Conservation (phyloP, 1,140 invertebrate genomes). For the Belonocnema kinseyi region DNA sequence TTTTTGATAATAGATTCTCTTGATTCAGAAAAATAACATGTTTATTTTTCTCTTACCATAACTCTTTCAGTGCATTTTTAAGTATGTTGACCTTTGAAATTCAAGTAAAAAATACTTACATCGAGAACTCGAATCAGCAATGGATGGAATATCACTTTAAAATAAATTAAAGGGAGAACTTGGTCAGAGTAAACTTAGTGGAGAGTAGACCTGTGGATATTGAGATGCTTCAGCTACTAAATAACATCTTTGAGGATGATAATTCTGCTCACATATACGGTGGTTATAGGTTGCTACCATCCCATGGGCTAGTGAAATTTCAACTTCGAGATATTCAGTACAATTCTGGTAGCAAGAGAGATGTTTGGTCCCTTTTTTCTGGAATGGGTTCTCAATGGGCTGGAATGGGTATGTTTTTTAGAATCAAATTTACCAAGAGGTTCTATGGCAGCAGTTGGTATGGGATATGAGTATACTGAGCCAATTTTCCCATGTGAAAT, state of each 20-base stretch:
- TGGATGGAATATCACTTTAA: too few species aligned
- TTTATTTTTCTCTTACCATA: too few species aligned
- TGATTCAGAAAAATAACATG: too few species aligned
- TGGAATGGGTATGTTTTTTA: slow-evolving; percentile 79
- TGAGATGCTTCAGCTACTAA: slow-evolving; percentile 73
- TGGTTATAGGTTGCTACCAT: slow-evolving; percentile 64
- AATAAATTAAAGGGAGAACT: too few species aligned
- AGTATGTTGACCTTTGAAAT: too few species aligned
- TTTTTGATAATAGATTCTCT: too few species aligned
- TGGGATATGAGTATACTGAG: slow-evolving; percentile 74
- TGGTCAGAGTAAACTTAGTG: too few species aligned
- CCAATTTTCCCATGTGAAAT: slow-evolving; percentile 80
- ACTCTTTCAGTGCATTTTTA: too few species aligned
- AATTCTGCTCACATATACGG: slow-evolving; percentile 72
- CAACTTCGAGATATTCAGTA: slow-evolving; percentile 1
- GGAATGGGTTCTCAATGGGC: slow-evolving; percentile 85
- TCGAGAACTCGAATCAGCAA: too few species aligned
- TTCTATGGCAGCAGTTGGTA: slow-evolving; percentile 77
- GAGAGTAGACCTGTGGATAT: slow-evolving; percentile 56
- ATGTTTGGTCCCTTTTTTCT: slow-evolving; percentile 81
- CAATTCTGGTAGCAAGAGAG: not conserved
- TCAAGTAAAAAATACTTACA: too few species aligned
- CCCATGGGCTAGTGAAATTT: slow-evolving; percentile 22
- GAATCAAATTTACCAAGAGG: slow-evolving; percentile 73
- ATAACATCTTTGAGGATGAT: slow-evolving; percentile 69